phyloP scores from a whole-genome alignment of 2,113 vertebrate genomes.

The Centropus unirufus region DNA sequence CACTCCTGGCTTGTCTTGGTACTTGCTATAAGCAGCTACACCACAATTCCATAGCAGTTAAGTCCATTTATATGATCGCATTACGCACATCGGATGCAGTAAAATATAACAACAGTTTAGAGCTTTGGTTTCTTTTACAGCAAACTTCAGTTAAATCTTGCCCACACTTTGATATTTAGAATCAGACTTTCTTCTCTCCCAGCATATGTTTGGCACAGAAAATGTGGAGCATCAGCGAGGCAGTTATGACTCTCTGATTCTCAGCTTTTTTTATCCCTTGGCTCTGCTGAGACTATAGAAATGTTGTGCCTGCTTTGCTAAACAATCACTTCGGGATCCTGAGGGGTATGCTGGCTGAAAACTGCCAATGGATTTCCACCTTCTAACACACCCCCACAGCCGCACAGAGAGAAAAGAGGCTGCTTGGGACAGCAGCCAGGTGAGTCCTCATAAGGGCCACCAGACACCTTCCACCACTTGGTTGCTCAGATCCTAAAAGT shows the following conservation, averaged over 20 bases:
- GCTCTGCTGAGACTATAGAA: slow-evolving; percentile 8
- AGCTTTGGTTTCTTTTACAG: slow-evolving; percentile 44
- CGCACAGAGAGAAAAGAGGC: background rate
- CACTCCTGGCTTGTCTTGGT: background rate
- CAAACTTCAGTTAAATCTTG: slow-evolving; percentile 54
- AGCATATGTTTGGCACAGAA: slow-evolving; percentile 62
- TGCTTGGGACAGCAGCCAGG: slow-evolving; percentile 13
- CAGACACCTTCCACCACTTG: background rate
- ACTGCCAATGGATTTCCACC: background rate
- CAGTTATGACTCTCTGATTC: slow-evolving; percentile 59
- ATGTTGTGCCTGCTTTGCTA: slow-evolving; percentile 42
- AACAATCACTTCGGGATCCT: background rate
- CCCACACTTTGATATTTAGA: slow-evolving; percentile 67
- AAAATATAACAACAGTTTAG: slow-evolving; percentile 50
- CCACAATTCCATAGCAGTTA: background rate
- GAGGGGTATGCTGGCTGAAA: background rate
- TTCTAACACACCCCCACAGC: background rate
- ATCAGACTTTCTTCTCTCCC: slow-evolving; percentile 47
- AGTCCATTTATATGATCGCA: background rate
- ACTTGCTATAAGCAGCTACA: background rate
- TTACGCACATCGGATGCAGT: background rate
- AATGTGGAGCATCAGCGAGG: slow-evolving; percentile 41
- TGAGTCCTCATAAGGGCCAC: slow-evolving; percentile 11
- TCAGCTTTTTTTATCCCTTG: slow-evolving; percentile 39
- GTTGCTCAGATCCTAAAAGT: slow-evolving; percentile 5